A percentile compares a stretch with the other conserved stretches of the same genome.
Conservation (phyloP, 1,140 invertebrate species). For the Hylaeus volcanicus region DNA sequence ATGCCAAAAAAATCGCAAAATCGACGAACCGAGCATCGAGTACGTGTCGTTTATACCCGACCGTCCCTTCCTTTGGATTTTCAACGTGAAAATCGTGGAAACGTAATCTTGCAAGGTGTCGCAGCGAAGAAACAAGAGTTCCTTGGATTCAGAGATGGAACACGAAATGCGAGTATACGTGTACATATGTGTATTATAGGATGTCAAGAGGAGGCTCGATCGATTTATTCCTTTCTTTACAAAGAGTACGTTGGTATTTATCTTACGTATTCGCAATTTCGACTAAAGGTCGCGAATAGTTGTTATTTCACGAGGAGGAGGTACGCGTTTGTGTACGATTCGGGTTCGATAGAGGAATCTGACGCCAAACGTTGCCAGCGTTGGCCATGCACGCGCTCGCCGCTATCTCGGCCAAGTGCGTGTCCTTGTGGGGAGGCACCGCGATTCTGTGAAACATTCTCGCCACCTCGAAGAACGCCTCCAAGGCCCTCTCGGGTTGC, state of each 20-base stretch:
- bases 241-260: too few relatives aligned
- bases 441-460: constrained; percentile 79
- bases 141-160: too few relatives aligned
- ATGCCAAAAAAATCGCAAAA: constrained; percentile 70
- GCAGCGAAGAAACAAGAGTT: too few relatives aligned
- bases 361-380: constrained; percentile 70
- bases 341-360: neutral
- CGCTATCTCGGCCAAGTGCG: constrained; percentile 84
- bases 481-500: constrained; percentile 77
- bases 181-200: too few relatives aligned
- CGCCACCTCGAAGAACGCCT: constrained; percentile 77
- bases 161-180: too few relatives aligned
- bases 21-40: constrained; percentile 26
- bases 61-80: neutral
- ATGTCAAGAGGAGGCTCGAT: too few relatives aligned
- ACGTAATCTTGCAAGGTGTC: too few relatives aligned
- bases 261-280: too few relatives aligned
- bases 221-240: too few relatives aligned
- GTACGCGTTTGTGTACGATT: neutral
- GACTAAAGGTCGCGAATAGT: too few relatives aligned
- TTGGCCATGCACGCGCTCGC: constrained; percentile 81
- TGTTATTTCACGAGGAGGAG: too few relatives aligned
- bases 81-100: neutral
- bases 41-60: constrained; percentile 9
- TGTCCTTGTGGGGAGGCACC: constrained; percentile 82